phyloP scores from a whole-genome alignment of 1,140 invertebrate genomes.

The Zophobas morio region DNA sequence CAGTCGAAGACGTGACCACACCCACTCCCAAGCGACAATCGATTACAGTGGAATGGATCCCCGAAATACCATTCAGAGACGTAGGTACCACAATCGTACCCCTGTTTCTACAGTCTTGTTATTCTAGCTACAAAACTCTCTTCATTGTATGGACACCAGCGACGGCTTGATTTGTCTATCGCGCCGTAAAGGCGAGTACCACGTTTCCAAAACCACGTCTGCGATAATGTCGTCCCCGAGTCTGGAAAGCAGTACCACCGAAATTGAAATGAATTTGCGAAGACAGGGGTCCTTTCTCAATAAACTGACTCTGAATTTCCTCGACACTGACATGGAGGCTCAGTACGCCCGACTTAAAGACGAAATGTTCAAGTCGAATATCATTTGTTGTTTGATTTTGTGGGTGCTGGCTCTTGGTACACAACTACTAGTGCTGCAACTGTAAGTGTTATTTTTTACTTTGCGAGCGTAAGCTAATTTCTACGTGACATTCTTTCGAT shows the following conservation, averaged over 20 bases:
- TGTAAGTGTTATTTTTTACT: not conserved
- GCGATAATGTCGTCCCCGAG: slow-evolving; percentile 67
- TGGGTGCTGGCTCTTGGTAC: slow-evolving; percentile 90
- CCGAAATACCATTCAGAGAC: slow-evolving; percentile 93
- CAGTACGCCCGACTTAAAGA: slow-evolving; percentile 90
- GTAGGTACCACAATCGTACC: slow-evolving; percentile 69
- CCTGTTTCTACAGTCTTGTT: not conserved
- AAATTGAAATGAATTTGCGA: slow-evolving; percentile 92
- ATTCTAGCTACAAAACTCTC: slow-evolving; percentile 59
- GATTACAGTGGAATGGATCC: slow-evolving; percentile 86
- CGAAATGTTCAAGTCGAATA: slow-evolving; percentile 95
- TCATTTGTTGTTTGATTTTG: slow-evolving; percentile 91
- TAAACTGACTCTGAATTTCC: slow-evolving; percentile 88
- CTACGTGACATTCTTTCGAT: no score
- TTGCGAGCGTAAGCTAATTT: no score
- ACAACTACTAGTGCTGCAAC: slow-evolving; percentile 49
- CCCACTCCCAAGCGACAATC: slow-evolving; percentile 66
- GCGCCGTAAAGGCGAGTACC: slow-evolving; percentile 57
- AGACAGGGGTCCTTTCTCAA: slow-evolving; percentile 91
- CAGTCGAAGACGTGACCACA: slow-evolving; percentile 64
- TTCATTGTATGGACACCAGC: slow-evolving; percentile 62
- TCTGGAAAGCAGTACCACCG: slow-evolving; percentile 90
- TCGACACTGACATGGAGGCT: slow-evolving; percentile 78
- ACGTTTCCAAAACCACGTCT: slow-evolving; percentile 48
- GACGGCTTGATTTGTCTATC: slow-evolving; percentile 58